Conservation (phyloP, 1,140 invertebrate species). For the Drosophila nigrodunni region DNA sequence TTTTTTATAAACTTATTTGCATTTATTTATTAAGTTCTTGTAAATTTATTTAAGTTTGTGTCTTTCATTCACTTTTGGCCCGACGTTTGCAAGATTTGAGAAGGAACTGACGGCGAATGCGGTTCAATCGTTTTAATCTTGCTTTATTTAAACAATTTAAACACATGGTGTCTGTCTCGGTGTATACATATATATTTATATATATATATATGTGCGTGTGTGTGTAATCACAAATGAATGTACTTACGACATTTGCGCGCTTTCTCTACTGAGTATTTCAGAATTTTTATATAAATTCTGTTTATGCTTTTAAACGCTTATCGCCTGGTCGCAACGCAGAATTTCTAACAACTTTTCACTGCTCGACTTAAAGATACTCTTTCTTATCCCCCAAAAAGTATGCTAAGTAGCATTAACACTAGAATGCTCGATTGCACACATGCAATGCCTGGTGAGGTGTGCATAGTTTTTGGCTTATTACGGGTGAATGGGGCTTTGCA, state of each 20-base stretch:
- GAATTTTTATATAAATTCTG: conserved; percentile 56
- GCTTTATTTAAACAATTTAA: conserved; percentile 47
- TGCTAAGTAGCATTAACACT: not conserved
- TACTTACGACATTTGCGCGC: conserved; percentile 67
- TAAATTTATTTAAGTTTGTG: not conserved
- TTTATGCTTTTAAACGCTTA: conserved; percentile 61
- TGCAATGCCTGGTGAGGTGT: no score
- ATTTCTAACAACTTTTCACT: conserved; percentile 6
- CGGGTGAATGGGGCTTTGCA: no score
- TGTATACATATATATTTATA: conserved; percentile 14
- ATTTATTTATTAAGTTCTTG: conserved; percentile 4
- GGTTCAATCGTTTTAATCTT: conserved; percentile 54
- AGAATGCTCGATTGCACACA: no score
- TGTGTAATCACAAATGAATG: conserved; percentile 47
- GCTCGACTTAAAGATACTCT: conserved; percentile 1
- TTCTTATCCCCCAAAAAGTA: not conserved
- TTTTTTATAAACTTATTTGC: not conserved
- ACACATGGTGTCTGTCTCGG: conserved; percentile 11
- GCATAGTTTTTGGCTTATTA: no score
- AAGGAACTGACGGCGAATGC: conserved; percentile 59
- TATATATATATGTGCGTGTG: conserved; percentile 10
- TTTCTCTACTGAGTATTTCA: conserved; percentile 65
- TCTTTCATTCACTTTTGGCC: conserved; percentile 16
- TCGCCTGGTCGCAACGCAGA: conserved; percentile 51
- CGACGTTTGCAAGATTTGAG: conserved; percentile 73